Conservation (phyloP, 2,113 vertebrate species). For the Myodes glareolus region DNA sequence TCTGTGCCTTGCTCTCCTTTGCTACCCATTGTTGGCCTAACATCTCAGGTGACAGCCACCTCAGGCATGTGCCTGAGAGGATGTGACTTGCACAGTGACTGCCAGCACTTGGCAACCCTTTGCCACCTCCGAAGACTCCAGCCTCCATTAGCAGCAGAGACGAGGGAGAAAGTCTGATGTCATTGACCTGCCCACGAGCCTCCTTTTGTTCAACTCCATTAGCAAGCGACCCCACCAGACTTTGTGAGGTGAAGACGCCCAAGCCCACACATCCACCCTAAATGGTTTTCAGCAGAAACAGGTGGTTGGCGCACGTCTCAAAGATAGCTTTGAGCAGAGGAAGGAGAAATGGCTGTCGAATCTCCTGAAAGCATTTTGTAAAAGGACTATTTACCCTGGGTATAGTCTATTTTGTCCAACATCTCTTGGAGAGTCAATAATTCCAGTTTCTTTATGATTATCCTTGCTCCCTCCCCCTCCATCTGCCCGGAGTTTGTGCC, state of each 20-base stretch:
- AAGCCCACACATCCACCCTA: background rate
- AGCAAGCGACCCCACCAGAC: background rate
- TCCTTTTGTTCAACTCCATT: constrained; percentile 65
- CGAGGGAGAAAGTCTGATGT: rapidly evolving
- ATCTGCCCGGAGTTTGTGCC: constrained; percentile 71
- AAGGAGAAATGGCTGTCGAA: background rate
- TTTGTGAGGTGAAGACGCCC: background rate
- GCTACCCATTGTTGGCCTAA: background rate
- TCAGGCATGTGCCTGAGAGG: background rate
- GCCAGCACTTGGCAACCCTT: rapidly evolving
- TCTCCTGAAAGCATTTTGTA: constrained; percentile 28
- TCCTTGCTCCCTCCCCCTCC: constrained; percentile 70
- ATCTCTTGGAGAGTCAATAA: constrained; percentile 71
- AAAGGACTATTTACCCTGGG: constrained; percentile 49
- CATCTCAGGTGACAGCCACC: background rate
- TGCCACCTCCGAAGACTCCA: background rate
- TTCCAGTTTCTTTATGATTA: constrained; percentile 68
- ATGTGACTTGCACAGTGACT: rapidly evolving
- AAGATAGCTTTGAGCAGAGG: background rate
- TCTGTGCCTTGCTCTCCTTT: background rate
- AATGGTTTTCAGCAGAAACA: constrained; percentile 20
- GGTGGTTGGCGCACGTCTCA: background rate
- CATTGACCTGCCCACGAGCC: background rate
- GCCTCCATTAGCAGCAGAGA: constrained; percentile 34
- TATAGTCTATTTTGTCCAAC: constrained; percentile 55